Evolutionary conservation across 1,140 invertebrate genomes (phyloP).

Genomic region (Euura lappo): DNA sequence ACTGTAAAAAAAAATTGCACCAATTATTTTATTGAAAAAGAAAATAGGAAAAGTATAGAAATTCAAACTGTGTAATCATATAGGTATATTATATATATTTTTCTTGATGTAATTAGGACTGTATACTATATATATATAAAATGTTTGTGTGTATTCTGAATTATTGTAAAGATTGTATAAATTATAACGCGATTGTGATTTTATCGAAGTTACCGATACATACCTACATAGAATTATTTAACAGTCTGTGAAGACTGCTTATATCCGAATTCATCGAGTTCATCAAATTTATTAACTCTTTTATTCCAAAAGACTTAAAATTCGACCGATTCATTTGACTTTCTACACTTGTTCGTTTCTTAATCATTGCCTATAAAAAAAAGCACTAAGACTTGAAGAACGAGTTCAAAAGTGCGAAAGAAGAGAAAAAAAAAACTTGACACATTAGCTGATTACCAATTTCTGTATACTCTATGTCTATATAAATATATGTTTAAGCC

Average conservation of each 20-base stretch:
- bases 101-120: neutral
- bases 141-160: neutral
- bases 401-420: too few species aligned
- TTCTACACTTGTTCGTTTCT: too few species aligned
- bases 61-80: neutral
- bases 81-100: neutral
- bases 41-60: neutral
- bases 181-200: constrained; percentile 55
- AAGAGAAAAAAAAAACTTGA: too few species aligned
- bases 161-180: constrained; percentile 26
- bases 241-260: neutral
- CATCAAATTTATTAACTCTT: neutral
- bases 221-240: constrained; percentile 23
- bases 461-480: neutral
- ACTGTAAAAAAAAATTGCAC: neutral
- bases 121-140: neutral
- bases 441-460: neutral
- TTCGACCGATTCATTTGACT: neutral
- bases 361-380: too few species aligned
- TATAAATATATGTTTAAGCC: constrained; percentile 33
- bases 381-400: too few species aligned
- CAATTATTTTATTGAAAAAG: neutral
- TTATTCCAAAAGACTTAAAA: neutral
- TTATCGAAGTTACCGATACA: constrained; percentile 58
- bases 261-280: neutral